Evolutionary conservation across 2,113 vertebrate species (phyloP).

Genomic region (Pagrus major): DNA sequence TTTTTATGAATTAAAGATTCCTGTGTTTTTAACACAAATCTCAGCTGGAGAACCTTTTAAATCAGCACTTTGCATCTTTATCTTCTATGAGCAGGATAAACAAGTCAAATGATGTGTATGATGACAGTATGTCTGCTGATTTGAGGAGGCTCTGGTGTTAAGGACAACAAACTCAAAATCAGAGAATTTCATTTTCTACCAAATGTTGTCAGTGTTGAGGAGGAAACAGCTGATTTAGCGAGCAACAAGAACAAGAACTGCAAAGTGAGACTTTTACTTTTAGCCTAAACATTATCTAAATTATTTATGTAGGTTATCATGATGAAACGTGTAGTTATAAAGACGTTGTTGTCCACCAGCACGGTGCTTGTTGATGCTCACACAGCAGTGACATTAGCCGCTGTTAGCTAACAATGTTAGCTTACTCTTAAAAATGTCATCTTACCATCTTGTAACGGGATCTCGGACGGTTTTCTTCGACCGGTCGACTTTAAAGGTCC

Average conservation of each 20-base stretch:
- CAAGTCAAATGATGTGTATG: neutral
- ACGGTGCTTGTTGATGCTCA: accelerated
- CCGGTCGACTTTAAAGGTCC: accelerated
- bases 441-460: slow-evolving; percentile 70
- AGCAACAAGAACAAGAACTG: neutral
- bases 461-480: neutral
- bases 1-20: too few species aligned
- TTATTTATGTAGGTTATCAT: too few species aligned
- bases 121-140: neutral
- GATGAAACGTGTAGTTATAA: neutral
- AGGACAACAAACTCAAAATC: neutral
- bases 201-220: neutral
- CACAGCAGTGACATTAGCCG: neutral
- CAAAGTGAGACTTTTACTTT: too few species aligned
- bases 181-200: too few species aligned
- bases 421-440: neutral
- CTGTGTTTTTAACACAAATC: too few species aligned
- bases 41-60: too few species aligned
- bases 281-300: too few species aligned
- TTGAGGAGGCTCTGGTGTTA: neutral
- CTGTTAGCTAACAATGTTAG: slow-evolving; percentile 44
- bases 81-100: neutral
- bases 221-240: neutral
- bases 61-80: too few species aligned
- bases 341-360: neutral